These are phyloP conservation scores for Epizoanthus illoricatus DNA, from an alignment of 92 coral and sea anemone species.

Conservation along the genomic window DNA sequence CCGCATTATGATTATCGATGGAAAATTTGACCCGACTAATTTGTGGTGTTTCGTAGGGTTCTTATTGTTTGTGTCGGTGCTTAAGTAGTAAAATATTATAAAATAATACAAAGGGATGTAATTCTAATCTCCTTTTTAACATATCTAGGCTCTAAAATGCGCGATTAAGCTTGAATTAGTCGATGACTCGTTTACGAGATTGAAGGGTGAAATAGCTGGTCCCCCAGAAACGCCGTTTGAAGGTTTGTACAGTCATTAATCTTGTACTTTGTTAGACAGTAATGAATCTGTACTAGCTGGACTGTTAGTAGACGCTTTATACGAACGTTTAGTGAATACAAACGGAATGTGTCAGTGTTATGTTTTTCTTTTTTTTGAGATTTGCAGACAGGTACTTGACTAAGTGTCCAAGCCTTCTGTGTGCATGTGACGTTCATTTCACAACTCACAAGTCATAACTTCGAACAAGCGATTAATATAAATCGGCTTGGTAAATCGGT, in stretches of 20 bases:
- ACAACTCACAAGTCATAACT: too few species aligned
- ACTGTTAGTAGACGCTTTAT: too few species aligned
- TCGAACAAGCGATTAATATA: too few species aligned
- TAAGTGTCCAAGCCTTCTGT: too few species aligned
- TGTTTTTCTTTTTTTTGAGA: too few species aligned
- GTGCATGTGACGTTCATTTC: too few species aligned
- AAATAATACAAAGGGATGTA: not conserved
- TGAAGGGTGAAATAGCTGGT: slow-evolving; percentile 89
- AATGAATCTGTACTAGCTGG: too few species aligned
- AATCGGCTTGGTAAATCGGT: too few species aligned
- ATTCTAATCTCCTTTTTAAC: slow-evolving; percentile 13
- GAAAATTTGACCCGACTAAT: not conserved
- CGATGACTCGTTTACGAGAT: slow-evolving; percentile 78
- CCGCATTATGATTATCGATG: not conserved
- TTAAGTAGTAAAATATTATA: not conserved
- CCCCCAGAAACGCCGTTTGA: slow-evolving; percentile 99
- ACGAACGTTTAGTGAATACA: too few species aligned
- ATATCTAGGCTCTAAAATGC: slow-evolving; percentile 66
- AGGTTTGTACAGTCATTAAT: slow-evolving; percentile 57
- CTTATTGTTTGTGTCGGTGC: not conserved
- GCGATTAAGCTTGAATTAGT: slow-evolving; percentile 79
- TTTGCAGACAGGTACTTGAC: too few species aligned
- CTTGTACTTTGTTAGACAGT: not conserved
- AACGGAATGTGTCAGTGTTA: too few species aligned
- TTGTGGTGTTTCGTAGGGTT: not conserved